Base-by-base conservation (phyloP, 1,140 invertebrate genomes). In the Ips nitidus region DNA sequence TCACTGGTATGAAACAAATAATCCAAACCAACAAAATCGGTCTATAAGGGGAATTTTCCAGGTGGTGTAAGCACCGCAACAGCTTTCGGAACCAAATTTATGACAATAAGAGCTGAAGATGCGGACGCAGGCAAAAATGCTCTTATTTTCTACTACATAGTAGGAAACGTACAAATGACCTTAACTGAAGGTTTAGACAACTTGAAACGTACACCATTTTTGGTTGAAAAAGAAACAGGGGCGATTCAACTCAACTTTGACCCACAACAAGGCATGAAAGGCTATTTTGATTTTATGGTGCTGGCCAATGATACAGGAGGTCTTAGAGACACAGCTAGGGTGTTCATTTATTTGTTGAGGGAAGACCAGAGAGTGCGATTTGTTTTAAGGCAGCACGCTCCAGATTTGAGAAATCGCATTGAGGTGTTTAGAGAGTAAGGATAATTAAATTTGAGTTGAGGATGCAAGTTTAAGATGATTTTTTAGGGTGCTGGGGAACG, bases 261-360 rank as follows among this genome's bases (percentile, higher is more conserved):
- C 82, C 95, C 95, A 22, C 95, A 97, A 77, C 92, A 92, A 75
- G 91, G 92, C 60, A 97, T 98, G 95, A 97, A 97, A 80, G 96
- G 96, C 59, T 97, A 97, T 80, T 98, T 98, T 81, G 92, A 95
- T 78, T 96, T 98, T 76, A 89, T 90, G 84, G 90, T 95, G 1
- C 75, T 90, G 57, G 94, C 91, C 1, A 94, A 94, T 77, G 95
- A 98, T 78, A 91, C 91, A 0, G 87, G 88, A 39, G 92, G 93
- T 5, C 82, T 94, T 42, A 82, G 86, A 70, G 93, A 94, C 78
- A 87, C 86, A 52, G 90, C 93, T 0, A 87, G 89, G 75, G 92
- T 94, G 1, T 93, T 94, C 65, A 96, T 98, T 75, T 98, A 98
- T 79, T 82, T 98, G 1, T 81, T 98, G 0, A 83, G 95, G 58